Evolutionary conservation across 2,888 invertebrate species (phyloP).

Genomic region (Entomobrya proxima): DNA sequence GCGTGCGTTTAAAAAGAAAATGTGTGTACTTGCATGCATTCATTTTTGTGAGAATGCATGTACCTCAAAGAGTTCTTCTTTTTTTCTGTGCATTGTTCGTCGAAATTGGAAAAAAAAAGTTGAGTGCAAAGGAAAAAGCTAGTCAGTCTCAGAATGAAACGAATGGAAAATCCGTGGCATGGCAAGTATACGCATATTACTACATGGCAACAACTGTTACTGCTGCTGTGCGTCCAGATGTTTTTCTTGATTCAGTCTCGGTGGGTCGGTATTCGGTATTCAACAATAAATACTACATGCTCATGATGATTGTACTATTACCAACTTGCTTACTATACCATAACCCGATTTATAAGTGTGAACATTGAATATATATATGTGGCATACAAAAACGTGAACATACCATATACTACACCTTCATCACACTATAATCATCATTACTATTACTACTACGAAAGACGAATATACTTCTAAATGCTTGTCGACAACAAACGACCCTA

Average conservation of each 20-base stretch:
- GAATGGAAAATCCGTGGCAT: neutral
- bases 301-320: neutral
- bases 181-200: too few relatives aligned
- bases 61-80: neutral
- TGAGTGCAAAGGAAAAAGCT: too few relatives aligned
- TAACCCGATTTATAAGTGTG: neutral
- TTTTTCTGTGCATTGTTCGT: neutral
- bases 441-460: too few relatives aligned
- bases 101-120: neutral
- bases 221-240: conserved; percentile 29
- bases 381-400: too few relatives aligned
- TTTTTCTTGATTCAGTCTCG: conserved; percentile 48
- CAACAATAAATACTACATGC: neutral
- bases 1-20: neutral
- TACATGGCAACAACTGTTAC: neutral
- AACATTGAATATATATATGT: too few relatives aligned
- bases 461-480: neutral
- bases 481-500: conserved; percentile 52
- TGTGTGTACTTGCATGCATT: neutral
- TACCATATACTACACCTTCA: too few relatives aligned
- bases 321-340: neutral
- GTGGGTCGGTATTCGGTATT: neutral
- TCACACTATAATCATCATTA: too few relatives aligned
- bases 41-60: neutral
- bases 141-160: neutral